A percentile compares a stretch with the other conserved stretches of the same genome.
These are phyloP conservation scores for Platycheirus rosarum DNA, from an alignment of 2,888 invertebrate genomes.

Conservation along the genomic window DNA sequence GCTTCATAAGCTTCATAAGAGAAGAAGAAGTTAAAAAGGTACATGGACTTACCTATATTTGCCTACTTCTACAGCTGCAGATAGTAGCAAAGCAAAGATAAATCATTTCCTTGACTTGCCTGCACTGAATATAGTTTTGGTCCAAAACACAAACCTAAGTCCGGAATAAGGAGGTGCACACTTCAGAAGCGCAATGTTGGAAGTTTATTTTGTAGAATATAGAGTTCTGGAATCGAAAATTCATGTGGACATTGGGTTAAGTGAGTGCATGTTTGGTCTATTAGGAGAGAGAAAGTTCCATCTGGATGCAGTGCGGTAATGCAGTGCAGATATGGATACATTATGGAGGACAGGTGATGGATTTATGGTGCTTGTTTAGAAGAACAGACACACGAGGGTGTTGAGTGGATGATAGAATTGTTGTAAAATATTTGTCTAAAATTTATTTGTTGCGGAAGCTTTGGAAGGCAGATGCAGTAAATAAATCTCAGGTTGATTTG, in stretches of 20 bases:
- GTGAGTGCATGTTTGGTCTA: constrained; percentile 32
- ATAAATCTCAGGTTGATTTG: too few species aligned
- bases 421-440: constrained; percentile 31
- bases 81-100: constrained; percentile 34
- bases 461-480: constrained; percentile 3
- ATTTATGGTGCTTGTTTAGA: constrained; percentile 37
- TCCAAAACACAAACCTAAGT: not conserved
- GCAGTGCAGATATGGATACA: constrained; percentile 39
- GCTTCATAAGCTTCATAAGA: constrained; percentile 28
- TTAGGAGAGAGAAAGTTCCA: constrained; percentile 27
- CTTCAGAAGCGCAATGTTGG: constrained; percentile 8
- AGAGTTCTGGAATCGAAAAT: constrained; percentile 29
- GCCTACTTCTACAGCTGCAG: constrained; percentile 44
- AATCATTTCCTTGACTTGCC: constrained; percentile 59
- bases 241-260: constrained; percentile 31
- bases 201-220: constrained; percentile 9
- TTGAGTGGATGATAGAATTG: constrained; percentile 28
- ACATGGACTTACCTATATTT: constrained; percentile 25
- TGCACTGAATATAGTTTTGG: constrained; percentile 33
- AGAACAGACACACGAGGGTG: constrained; percentile 16
- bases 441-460: constrained; percentile 5
- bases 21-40: constrained; percentile 17
- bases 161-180: constrained; percentile 20
- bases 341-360: constrained; percentile 43
- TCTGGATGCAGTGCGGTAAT: too few species aligned